Base-by-base conservation (phyloP, 1,140 invertebrate genomes). In the Drosophila nasuta region DNA sequence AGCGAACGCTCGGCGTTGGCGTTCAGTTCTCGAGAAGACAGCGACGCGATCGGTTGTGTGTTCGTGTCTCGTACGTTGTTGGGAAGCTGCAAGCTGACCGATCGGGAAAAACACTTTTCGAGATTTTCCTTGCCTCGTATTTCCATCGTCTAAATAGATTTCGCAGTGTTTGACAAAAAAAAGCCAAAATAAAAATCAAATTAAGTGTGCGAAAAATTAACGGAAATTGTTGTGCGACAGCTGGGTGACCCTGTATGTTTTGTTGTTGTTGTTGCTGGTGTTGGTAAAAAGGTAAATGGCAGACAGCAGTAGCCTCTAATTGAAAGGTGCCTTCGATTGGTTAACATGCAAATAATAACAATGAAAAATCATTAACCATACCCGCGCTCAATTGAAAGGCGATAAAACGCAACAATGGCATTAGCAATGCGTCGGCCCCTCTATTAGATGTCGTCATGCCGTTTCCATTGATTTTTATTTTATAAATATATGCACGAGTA, bases 21-120 rank as follows among this genome's bases (percentile, higher is more conserved):
- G 76, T 79, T 87, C 83, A 87, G 83, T 87, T 87, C 83, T 87
- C 83, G 80, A 83, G 74, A 72, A 87, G 83, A 82, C 83, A 54
- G 68, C 83, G 83, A 49, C 68, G 79, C 83, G 77, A 80, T 83
- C 83, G 83, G 76, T 79, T 74, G 79, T 75, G 71, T 62, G 58
- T 64, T 64, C 20, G 43, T 60, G 11, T 38, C 33, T 28, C 41
- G 45, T 63, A 51, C 15, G 49, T 15, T 56, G 35, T 10, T 38
- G 35, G 2, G 52, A 58, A 58, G 54, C 54, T 58, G 65, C 64
- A 38, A 54, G 45, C 57, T 38, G n/a, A 30, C 30, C 28, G 51
- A 35, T 54, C 51, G 51, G 30, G 30, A 33, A 52, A 54, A 54
- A 54, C 51, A 54, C 51, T 54, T 54, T 54, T 54, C 51, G 13